phyloP scores from a whole-genome alignment of 2,888 invertebrate genomes.

The Lottia gigantea region DNA sequence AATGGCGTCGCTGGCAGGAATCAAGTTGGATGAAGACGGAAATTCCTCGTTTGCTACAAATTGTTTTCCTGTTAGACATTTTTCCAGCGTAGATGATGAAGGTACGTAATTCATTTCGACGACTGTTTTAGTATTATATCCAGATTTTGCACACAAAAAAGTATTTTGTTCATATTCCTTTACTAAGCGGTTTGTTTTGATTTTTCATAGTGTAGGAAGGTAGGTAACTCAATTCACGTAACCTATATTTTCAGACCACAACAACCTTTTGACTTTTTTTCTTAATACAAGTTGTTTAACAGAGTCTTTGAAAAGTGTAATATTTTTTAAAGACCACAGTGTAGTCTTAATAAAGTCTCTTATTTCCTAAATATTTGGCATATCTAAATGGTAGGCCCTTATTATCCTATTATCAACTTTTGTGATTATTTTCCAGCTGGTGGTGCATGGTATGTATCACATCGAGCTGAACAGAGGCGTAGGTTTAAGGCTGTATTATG shows the following conservation, averaged over 20 bases:
- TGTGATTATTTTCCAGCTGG: conserved; percentile 40
- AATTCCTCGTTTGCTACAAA: conserved; percentile 55
- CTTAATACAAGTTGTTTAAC: too few relatives aligned
- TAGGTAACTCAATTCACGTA: too few relatives aligned
- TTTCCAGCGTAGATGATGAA: conserved; percentile 44
- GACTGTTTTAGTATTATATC: conserved; percentile 4
- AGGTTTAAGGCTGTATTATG: conserved; percentile 65
- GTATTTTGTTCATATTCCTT: neutral
- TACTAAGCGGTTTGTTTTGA: too few relatives aligned
- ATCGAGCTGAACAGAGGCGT: conserved; percentile 61
- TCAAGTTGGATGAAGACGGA: conserved; percentile 60
- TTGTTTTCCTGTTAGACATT: conserved; percentile 62
- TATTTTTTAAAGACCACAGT: too few relatives aligned
- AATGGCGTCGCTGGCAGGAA: conserved; percentile 55
- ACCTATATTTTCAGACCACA: too few relatives aligned
- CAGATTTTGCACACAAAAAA: conserved; percentile 10
- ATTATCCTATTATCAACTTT: too few relatives aligned
- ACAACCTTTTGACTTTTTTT: too few relatives aligned
- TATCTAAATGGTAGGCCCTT: too few relatives aligned
- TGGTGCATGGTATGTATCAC: conserved; percentile 66
- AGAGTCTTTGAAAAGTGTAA: too few relatives aligned
- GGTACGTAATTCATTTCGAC: conserved; percentile 31
- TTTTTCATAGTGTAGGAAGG: too few relatives aligned
- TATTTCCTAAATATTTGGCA: too few relatives aligned
- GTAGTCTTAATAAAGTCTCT: too few relatives aligned